phyloP scores from a whole-genome alignment of 2,113 vertebrate species.

The Chloropsis hardwickii region DNA sequence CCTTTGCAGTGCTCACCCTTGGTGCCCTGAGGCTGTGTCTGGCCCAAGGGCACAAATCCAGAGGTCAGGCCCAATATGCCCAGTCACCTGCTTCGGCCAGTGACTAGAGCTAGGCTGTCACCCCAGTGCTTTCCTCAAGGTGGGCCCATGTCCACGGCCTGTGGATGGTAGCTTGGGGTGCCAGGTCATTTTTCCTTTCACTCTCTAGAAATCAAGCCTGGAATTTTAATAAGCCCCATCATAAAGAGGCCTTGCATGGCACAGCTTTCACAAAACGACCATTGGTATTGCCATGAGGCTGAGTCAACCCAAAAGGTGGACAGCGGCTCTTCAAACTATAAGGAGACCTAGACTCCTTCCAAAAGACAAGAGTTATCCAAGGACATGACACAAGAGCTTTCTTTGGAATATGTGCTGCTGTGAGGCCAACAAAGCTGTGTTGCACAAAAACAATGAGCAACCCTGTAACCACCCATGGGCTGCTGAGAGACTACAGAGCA shows the following conservation, averaged over 20 bases:
- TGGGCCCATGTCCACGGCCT: rapidly evolving
- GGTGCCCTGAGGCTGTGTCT: neutral
- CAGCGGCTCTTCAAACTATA: neutral
- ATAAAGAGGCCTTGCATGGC: neutral
- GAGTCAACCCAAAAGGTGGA: neutral
- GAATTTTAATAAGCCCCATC: neutral
- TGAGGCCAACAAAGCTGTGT: neutral
- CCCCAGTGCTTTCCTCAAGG: neutral
- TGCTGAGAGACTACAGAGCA: neutral
- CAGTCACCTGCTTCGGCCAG: rapidly evolving
- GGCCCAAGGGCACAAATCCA: neutral
- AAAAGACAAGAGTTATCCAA: neutral
- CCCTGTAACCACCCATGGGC: rapidly evolving
- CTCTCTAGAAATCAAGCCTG: neutral
- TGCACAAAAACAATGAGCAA: neutral
- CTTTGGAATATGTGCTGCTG: neutral
- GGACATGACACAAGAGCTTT: neutral
- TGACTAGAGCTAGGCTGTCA: neutral
- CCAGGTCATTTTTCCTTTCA: neutral
- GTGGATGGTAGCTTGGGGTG: neutral
- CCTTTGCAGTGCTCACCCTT: neutral
- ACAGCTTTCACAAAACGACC: neutral
- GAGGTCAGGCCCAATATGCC: rapidly evolving
- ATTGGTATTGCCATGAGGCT: neutral
- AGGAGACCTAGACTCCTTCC: neutral